Base-by-base conservation (phyloP, 2,797 vertebrate species). In the Hylomyscus alleni region DNA sequence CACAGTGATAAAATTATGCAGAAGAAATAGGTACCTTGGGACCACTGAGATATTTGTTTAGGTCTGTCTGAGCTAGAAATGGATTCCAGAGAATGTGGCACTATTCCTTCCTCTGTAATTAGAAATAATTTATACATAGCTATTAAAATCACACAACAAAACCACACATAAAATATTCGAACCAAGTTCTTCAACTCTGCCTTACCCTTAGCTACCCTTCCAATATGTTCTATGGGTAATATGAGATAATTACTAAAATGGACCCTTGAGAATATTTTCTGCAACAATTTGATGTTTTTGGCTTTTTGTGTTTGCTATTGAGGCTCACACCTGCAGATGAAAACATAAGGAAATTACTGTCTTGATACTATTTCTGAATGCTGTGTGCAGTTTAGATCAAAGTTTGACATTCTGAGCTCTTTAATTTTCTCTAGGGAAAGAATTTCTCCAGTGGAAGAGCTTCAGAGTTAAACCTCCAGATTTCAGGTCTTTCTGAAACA, bases 361-460 rank as follows among this genome's bases (percentile, higher is more conserved):
- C 96, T 96, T 83, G 62, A 62, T 97, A 86, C 91, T 90, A 75
- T 77, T 92, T 95, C 54, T 95, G 58, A 90, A 85, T 75, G 67
- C 56, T 94, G 77, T 88, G 81, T 94, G 56, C 77, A 29, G 62
- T 91, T 92, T 92, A 90, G 91, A 96, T 97, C 89, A 95, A 97
- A 95, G 94, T 97, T 89, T 97, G 91, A 91, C 78, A 91, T 95
- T 86, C 81, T 67, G 78, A 96, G 89, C 90, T 86, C 47, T 86
- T 96, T 88, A 91, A 93, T 81, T 97, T 87, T 97, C 96, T 96
- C 80, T 8, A 94, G 95, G 92, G 95, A 95, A 90, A 96, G 44
- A 44, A 73, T 76, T 94, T 92, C 80, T 91, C 84, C 87, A 76
- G 3, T 40, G 80, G 89, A 96, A 88, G 92, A n/a, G 7, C 82